phyloP scores from a whole-genome alignment of 2,113 vertebrate species.

The Stictonetta naevosa region DNA sequence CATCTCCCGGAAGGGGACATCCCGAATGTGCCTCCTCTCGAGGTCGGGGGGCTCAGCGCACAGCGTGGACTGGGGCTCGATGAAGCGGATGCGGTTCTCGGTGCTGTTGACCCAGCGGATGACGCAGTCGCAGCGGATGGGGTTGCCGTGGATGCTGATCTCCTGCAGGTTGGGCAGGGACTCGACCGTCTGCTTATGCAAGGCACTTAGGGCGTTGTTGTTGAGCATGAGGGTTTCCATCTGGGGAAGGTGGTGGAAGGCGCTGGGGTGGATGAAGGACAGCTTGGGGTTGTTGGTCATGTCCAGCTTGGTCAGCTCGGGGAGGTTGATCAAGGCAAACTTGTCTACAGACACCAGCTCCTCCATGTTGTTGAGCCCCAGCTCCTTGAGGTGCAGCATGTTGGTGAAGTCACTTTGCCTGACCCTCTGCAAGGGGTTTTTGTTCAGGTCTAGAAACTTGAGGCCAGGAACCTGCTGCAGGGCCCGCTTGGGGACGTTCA shows the following conservation, averaged over 20 bases:
- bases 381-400: constrained; percentile 92
- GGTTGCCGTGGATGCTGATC: constrained; percentile 95
- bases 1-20: constrained; percentile 93
- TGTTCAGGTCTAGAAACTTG: constrained; percentile 94
- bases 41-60: constrained; percentile 94
- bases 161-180: constrained; percentile 93
- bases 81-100: constrained; percentile 85
- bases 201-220: constrained; percentile 93
- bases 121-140: constrained; percentile 94
- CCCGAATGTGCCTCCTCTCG: constrained; percentile 83
- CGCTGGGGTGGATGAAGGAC: constrained; percentile 93
- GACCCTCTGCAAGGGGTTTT: constrained; percentile 88
- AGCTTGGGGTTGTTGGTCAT: constrained; percentile 95
- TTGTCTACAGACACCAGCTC: constrained; percentile 92
- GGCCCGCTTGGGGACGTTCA: constrained; percentile 83
- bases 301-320: constrained; percentile 95
- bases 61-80: constrained; percentile 93
- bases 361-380: constrained; percentile 94
- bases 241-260: constrained; percentile 87
- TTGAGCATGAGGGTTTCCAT: constrained; percentile 98
- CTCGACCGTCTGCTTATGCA: constrained; percentile 88
- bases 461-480: constrained; percentile 86
- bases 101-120: constrained; percentile 92
- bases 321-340: constrained; percentile 89
- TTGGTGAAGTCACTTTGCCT: constrained; percentile 87